A percentile compares a stretch with the other conserved stretches of the same genome.
Conservation (phyloP, 2,888 invertebrate species). For the Xestia sexstrigata region DNA sequence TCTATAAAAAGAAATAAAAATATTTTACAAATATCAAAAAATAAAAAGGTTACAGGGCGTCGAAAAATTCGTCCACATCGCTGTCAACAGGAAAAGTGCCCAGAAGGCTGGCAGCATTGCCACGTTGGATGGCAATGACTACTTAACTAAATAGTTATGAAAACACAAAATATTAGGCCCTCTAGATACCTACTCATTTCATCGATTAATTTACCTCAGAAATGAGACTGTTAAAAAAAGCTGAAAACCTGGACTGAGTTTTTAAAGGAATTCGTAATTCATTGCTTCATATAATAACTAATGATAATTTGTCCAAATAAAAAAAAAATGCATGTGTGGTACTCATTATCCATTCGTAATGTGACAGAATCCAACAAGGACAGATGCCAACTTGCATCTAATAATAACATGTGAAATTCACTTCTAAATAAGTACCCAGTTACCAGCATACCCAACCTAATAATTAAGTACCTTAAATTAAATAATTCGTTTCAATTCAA, state of each 20-base stretch:
- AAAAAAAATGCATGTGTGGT: background rate
- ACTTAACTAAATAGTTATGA: too few species aligned
- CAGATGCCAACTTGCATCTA: background rate
- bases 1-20: too few species aligned
- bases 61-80: too few species aligned
- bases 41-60: too few species aligned
- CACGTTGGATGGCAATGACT: too few species aligned
- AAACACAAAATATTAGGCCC: background rate
- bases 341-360: background rate
- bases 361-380: background rate
- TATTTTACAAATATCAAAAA: too few species aligned
- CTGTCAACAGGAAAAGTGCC: too few species aligned
- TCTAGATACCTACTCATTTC: background rate
- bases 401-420: slow-evolving; percentile 1
- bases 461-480: slow-evolving; percentile 30
- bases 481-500: slow-evolving; percentile 25
- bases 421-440: background rate
- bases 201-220: background rate
- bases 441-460: background rate
- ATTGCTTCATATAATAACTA: background rate
- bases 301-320: background rate
- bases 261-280: background rate
- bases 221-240: background rate
- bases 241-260: background rate
- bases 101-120: too few species aligned